Evolutionary conservation across 2,113 vertebrate species (phyloP).

Genomic region (Isurus oxyrinchus): DNA sequence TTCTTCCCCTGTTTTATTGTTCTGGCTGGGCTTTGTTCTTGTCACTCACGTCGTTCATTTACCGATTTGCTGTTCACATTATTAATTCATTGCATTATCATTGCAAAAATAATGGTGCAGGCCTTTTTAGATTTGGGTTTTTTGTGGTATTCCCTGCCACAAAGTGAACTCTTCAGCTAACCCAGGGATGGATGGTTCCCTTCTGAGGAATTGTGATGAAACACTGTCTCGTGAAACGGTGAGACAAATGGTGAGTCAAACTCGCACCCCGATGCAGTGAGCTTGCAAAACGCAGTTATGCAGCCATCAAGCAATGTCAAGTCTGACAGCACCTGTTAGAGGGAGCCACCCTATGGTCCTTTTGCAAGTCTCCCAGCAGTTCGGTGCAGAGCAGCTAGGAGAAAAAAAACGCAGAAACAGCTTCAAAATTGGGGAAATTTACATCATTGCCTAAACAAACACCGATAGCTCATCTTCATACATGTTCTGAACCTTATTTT

Average conservation of each 20-base stretch:
- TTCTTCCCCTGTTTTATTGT: not conserved
- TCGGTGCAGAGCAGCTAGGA: not conserved
- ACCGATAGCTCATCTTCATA: not conserved
- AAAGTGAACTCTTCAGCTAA: not conserved
- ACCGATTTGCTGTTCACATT: constrained; percentile 18
- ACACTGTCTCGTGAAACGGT: not conserved
- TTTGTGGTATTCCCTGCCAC: not conserved
- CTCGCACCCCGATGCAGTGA: not conserved
- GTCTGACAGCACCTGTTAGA: not conserved
- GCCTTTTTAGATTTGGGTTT: not conserved
- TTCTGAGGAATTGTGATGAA: not conserved
- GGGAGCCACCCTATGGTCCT: not conserved
- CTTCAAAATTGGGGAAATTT: not conserved
- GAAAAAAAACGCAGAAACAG: not conserved
- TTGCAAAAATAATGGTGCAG: not conserved
- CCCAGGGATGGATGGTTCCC: not conserved
- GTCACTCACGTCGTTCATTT: not conserved
- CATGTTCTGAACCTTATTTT: not conserved
- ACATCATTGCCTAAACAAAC: not conserved
- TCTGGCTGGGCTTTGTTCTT: not conserved
- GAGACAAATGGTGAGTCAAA: too few species aligned
- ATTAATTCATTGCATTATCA: constrained; percentile 11
- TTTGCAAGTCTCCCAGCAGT: not conserved
- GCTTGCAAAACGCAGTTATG: not conserved
- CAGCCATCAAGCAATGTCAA: not conserved